Evolutionary conservation across 2,113 vertebrate species (phyloP).

Genomic region (Brienomyrus longianalis): DNA sequence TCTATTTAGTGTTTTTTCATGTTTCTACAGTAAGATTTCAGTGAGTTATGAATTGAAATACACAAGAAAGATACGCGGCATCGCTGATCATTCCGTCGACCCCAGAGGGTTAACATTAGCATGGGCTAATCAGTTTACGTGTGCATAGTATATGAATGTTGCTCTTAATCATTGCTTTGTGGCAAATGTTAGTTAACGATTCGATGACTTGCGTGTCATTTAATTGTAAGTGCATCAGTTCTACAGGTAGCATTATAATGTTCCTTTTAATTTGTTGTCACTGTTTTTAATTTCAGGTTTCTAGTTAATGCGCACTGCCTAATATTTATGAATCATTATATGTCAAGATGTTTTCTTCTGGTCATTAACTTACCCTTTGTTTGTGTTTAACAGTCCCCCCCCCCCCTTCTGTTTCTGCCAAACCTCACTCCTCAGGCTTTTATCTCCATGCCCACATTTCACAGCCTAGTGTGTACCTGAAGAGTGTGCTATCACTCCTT

Average conservation of each 20-base stretch:
- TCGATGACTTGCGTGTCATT: neutral
- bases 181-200: neutral
- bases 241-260: neutral
- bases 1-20: too few relatives aligned
- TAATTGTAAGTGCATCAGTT: neutral
- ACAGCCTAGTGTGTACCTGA: neutral
- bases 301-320: neutral
- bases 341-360: neutral
- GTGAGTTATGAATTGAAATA: too few relatives aligned
- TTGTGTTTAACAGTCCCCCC: neutral
- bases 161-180: neutral
- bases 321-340: neutral
- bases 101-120: neutral
- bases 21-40: too few relatives aligned
- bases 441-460: conserved; percentile 13
- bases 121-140: neutral
- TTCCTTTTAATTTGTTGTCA: neutral
- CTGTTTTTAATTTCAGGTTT: neutral
- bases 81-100: too few relatives aligned
- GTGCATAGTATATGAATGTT: neutral
- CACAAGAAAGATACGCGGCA: too few relatives aligned
- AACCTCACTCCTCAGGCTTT: neutral
- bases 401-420: neutral
- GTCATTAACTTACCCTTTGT: neutral
- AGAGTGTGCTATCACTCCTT: neutral